Base-by-base conservation (phyloP, 2,797 vertebrate genomes). In the Zenarchopterus dispar region DNA sequence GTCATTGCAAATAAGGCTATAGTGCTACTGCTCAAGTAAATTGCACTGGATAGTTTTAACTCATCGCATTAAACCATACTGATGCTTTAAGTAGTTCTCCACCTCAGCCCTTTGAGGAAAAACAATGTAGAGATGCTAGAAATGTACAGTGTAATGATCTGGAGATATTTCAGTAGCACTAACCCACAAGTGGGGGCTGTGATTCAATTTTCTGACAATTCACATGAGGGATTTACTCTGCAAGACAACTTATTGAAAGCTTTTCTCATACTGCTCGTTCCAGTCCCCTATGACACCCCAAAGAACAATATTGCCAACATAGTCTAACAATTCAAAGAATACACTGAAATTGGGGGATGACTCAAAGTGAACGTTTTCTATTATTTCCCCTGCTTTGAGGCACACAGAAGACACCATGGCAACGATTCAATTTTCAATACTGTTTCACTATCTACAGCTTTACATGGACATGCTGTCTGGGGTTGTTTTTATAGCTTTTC, bases 141-240 rank as follows among this genome's bases (percentile, higher is more conserved):
- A 67, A 79, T 80, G 84, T 52, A 62, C 33, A 13, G 33, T 26
- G 7, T 63, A 62, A 61, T 56, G 73, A 73, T 82, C 77, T 57
- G 72, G 73, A 84, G 85, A 81, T 73, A 68, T 79, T 88, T 80
- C 61, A 76, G 54, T 69, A 64, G 54, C 31, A 39, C 67, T 62
- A 78, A 71, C 68, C 59, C 67, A 64, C 62, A 75, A 88, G 80
- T 81, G 56, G 75, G 70, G 80, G 77, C 81, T 86, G 67, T 70
- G 72, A 88, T 85, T 89, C 66, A 79, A 79, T 81, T 85, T 84
- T 79, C 74, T 72, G 76, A 87, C 77, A 88, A 88, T 82, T 62
- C 57, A 77, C 73, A 44, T 21, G 19, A 76, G 81, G 83, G 81
- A 81, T 80, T 90, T 78, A 67, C 72, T 76, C 61, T 49, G 39